Evolutionary conservation across 2,113 vertebrate genomes (phyloP), one percentile per base, ranked within the genome.

Genomic region (Phalacrocorax brasilianus): DNA sequence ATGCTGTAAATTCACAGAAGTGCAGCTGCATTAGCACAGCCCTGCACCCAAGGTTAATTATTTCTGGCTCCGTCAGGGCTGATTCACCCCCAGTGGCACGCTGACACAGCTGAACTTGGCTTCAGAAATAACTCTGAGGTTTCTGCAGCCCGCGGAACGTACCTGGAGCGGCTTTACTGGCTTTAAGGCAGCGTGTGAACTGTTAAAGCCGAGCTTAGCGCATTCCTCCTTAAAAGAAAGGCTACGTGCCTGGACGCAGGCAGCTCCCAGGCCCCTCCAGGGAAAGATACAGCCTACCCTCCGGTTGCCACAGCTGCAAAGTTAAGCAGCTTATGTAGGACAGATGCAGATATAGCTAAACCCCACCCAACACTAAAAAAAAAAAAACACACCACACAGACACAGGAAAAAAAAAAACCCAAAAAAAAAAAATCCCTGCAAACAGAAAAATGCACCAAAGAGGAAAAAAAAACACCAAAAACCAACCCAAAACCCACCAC

Each of bases 241-340:
- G 30, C 6, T 14, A 35, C 1, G 1, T 15, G 45, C 44, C 35
- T 0, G 1, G 18, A 27, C 3, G 4, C 1, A 19, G 22, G 24
- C 55, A n/a, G 71, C 53, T 47, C n/a, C n/a, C 55, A n/a, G 40
- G 20, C 3, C 27, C 19, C 11, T 23, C 20, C 5, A 10, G 63
- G n/a, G 47, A 28, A 21, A n/a, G 55, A 45, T 4, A 8, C 14
- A 28, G n/a, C 71, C 26, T 14, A n/a, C 19, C 13, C 35, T 10
- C 32, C 9, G 58, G 30, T 12, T 65, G 66, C 19, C 27, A 62
- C 53, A 59, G 70, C 33, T 19, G 71, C 30, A 9, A 42, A 55
- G n/a, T 67, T n/a, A 50, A 58, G 44, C 35, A 27, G 38, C 62
- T 77, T 70, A 47, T 30, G 12, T 24, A 56, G 42, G n/a, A 11